Percentiles rank a stretch among this genome's conserved stretches.
Conservation (phyloP, 2,113 vertebrate species). For the Planiliza haematocheilus region DNA sequence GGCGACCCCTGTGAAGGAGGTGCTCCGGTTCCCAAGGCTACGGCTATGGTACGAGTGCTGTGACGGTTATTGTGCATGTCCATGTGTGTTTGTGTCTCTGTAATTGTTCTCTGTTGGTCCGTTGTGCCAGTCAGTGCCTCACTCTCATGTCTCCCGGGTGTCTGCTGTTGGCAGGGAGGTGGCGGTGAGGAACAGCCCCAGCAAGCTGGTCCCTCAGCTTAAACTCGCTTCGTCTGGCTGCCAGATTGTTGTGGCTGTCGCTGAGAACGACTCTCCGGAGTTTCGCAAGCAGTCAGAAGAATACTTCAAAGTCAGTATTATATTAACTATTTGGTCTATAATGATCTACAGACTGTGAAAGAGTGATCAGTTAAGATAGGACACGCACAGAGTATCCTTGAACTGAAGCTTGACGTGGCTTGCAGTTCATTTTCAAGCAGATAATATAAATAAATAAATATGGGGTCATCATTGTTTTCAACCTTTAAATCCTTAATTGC, state of each 20-base stretch:
- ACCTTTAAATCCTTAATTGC: too few species aligned
- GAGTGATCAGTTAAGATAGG: too few species aligned
- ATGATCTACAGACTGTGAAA: too few species aligned
- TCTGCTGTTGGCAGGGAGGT: slow-evolving; percentile 86
- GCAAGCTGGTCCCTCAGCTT: slow-evolving; percentile 71
- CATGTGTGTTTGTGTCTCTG: background rate
- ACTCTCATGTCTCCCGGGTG: slow-evolving; percentile 34
- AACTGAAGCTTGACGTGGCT: too few species aligned
- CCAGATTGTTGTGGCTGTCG: slow-evolving; percentile 85
- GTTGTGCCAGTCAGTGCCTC: slow-evolving; percentile 36
- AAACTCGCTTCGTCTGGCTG: slow-evolving; percentile 62
- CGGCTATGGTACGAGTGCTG: background rate
- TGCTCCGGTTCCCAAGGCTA: too few species aligned
- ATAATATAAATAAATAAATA: too few species aligned
- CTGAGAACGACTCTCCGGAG: slow-evolving; percentile 90
- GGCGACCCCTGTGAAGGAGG: too few species aligned
- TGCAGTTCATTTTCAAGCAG: too few species aligned
- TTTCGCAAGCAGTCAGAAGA: slow-evolving; percentile 89
- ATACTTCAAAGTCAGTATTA: slow-evolving; percentile 85
- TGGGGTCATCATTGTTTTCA: too few species aligned
- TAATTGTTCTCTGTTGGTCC: slow-evolving; percentile 2
- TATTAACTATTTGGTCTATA: too few species aligned
- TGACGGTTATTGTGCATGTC: background rate
- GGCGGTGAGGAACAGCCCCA: slow-evolving; percentile 90
- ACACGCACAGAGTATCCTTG: too few species aligned